Evolutionary conservation across 1,140 invertebrate genomes (phyloP).

Genomic region (Atta colombica): DNA sequence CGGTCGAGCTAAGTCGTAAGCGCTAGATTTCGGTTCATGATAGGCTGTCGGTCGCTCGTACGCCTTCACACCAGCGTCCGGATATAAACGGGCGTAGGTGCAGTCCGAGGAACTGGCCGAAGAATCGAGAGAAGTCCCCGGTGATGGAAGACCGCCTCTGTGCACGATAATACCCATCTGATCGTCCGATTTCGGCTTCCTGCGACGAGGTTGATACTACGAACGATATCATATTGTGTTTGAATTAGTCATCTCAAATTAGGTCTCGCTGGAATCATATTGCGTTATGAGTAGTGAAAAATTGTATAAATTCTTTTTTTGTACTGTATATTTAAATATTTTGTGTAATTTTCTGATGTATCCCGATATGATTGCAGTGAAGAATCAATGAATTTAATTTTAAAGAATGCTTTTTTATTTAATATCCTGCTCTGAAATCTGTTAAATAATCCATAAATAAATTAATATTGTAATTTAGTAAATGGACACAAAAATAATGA

Average conservation of each 20-base stretch:
- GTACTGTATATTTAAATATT: background rate
- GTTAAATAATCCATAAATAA: background rate
- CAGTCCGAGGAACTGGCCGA: conserved; percentile 78
- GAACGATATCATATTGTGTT: conserved; percentile 44
- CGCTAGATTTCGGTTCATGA: conserved; percentile 72
- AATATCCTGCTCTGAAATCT: background rate
- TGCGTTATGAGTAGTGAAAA: background rate
- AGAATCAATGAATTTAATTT: background rate
- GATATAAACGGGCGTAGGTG: conserved; percentile 79
- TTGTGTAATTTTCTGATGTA: background rate
- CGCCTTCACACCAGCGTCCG: conserved; percentile 71
- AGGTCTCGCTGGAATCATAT: background rate
- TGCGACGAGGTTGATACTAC: conserved; percentile 84
- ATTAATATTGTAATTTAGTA: background rate
- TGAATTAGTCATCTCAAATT: background rate
- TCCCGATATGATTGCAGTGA: background rate
- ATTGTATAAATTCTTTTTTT: background rate
- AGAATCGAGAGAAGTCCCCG: conserved; percentile 59
- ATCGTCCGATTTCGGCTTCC: conserved; percentile 84
- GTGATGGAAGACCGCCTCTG: conserved; percentile 67
- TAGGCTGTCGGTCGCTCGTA: conserved; percentile 81
- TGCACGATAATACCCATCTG: conserved; percentile 79
- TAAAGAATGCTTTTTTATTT: background rate
- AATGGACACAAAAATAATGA: too few species aligned
- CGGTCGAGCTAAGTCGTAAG: conserved; percentile 76